Percentiles rank a stretch among this genome's conserved stretches.
Conservation (phyloP, 2,113 vertebrate genomes). For the Chionomys nivalis region DNA sequence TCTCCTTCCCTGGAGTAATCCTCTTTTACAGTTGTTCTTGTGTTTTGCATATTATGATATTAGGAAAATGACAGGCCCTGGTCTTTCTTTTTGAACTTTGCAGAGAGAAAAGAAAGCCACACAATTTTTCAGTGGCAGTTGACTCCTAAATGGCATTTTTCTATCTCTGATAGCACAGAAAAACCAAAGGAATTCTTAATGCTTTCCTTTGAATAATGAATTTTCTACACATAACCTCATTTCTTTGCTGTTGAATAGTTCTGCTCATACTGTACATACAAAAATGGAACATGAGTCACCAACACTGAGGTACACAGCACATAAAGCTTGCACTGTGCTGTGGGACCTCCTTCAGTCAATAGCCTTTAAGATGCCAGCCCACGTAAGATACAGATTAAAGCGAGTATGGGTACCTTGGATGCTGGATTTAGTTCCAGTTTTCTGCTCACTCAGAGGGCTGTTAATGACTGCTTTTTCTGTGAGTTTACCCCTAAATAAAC, state of each 20-base stretch:
- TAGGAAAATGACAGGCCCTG: neutral
- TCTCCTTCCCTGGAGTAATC: constrained; percentile 5
- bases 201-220: neutral
- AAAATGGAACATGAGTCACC: neutral
- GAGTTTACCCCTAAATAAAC: too few relatives aligned
- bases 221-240: constrained; percentile 7
- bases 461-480: too few relatives aligned
- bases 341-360: too few relatives aligned
- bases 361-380: too few relatives aligned
- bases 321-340: neutral
- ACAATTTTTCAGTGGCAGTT: neutral
- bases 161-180: neutral
- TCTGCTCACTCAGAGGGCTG: too few relatives aligned
- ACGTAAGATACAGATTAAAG: too few relatives aligned
- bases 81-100: constrained; percentile 5
- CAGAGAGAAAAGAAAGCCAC: constrained; percentile 16
- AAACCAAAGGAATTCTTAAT: neutral
- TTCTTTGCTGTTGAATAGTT: neutral
- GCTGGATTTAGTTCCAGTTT: too few relatives aligned
- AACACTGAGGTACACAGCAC: neutral
- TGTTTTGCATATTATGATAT: constrained; percentile 35
- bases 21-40: constrained; percentile 3
- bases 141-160: neutral
- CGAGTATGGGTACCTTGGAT: too few relatives aligned
- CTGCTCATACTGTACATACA: neutral